Base-by-base conservation (phyloP, 2,797 vertebrate genomes). In the Podarcis siculus region DNA sequence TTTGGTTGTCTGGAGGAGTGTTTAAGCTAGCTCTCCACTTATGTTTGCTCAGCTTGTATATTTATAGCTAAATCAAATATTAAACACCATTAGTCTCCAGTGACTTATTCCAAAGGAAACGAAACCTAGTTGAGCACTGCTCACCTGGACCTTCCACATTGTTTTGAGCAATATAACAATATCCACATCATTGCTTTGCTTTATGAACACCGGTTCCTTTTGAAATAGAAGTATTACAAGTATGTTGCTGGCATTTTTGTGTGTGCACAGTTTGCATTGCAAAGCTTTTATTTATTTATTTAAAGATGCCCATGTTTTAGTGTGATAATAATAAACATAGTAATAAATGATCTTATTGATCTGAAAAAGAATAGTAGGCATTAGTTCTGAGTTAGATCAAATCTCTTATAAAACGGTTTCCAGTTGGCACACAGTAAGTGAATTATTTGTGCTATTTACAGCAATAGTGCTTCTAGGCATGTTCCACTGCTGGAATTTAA, bases 361-460 rank as follows among this genome's bases (percentile, higher is more conserved):
- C 23, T 72, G 45, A 58, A 72, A 73, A 73, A 58, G 9, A 58
- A 23, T 32, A 19, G 12, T 17, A 15, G 55, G 71, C 30, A 73
- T 82, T 61, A 58, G 7, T 75, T 55, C 21, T 8, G 30, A 7
- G 19, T 35, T 27, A 21, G 17, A 61, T 84, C 10, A 84, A 83
- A 61, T 55, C 32, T 75, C 45, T 30, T 23, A 30, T 21, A 61
- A 61, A 73, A 83, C n/a, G 12, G 42, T 72, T 72, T 9, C 32
- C 49, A 84, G 35, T 32, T 6, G 37, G 71, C 23, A 32, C 12
- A 10, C 12, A 27, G 35, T 84, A 75, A 75, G 32, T 61, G 21
- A 84, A 84, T 75, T 19, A 75, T 45, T 37, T 58, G 32, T 75
- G 49, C 71, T 84, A 61, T 84, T 84, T 84, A 39, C 32, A 84